Evolutionary conservation across 2,797 vertebrate genomes (phyloP), one percentile per base, ranked within the genome.

Genomic region (Monodelphis domestica): DNA sequence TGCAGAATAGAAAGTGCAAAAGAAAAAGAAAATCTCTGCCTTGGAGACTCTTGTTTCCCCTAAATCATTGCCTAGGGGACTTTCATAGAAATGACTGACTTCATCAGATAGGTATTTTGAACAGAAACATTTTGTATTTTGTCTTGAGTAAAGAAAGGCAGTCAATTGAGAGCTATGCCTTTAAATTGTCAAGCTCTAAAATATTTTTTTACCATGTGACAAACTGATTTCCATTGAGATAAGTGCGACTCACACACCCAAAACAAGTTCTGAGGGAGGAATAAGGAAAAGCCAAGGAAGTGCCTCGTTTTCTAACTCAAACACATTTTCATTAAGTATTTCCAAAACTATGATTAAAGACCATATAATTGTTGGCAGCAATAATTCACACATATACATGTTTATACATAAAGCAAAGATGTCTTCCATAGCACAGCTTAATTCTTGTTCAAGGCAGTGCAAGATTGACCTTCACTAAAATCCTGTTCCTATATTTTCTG

Each of bases 211-310:
- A 89, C 70, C 52, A 53, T 38, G 38, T 12, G 38, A 89, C 1
- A 95, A 59, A 21, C 91, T 93, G 96, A 95, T 96, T 87, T 51
- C 88, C 91, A 93, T 24, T 63, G 59, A 94, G 96, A 96, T 93
- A 96, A 96, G 54, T 2, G 0, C 11, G 17, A 87, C 21, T 53
- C 21, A 51, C 95, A 95, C 96, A 96, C 94, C 91, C 53, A 92
- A 94, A 93, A 89, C n/a, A 45, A 95, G 59, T n/a, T 29, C 33
- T 97, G 92, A 92, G 12, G 38, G 38, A 70, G 59, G 84, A 55
- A 70, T 51, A 10, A 96, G 55, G 53, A 12, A 90, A 54, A 54
- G 11, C 2, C 12, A 29, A 93, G 93, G 89, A 95, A 93, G 91
- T 89, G 53, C 51, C 78, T 53, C 2, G 7, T 33, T 50, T 30